Conservation (phyloP, 2,888 invertebrate genomes). For the Heliconius ethilla region DNA sequence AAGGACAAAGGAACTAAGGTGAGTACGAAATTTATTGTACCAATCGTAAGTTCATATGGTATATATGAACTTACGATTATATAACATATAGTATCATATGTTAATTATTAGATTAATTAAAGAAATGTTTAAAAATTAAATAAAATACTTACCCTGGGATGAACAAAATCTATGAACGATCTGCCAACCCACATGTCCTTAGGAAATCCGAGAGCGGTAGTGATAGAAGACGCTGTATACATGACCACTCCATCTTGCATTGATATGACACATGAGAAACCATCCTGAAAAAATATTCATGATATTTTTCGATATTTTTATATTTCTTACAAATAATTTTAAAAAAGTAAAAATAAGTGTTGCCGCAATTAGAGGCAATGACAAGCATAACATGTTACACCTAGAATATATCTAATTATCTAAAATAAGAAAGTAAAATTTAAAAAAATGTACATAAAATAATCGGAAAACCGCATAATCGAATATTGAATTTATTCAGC, state of each 20-base stretch:
- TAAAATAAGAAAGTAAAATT: too few species aligned
- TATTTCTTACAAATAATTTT: not conserved
- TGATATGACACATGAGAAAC: constrained; percentile 90
- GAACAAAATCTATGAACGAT: constrained; percentile 93
- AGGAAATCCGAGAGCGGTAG: constrained; percentile 87
- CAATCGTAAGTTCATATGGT: too few species aligned
- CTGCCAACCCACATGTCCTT: constrained; percentile 93
- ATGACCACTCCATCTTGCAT: constrained; percentile 92
- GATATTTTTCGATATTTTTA: not conserved
- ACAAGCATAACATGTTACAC: too few species aligned
- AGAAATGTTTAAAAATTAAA: not conserved
- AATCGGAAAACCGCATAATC: too few species aligned
- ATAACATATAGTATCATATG: not conserved
- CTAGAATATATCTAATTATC: too few species aligned
- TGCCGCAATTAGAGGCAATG: too few species aligned
- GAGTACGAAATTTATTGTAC: too few species aligned
- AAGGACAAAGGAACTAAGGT: too few species aligned
- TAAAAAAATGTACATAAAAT: too few species aligned
- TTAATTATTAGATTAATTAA: not conserved
- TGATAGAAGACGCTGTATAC: constrained; percentile 87
- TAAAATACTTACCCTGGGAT: constrained; percentile 83
- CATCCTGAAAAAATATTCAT: constrained; percentile 77
- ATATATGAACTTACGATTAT: too few species aligned
- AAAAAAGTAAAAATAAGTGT: not conserved
- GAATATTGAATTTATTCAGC: too few species aligned